phyloP scores from a whole-genome alignment of 2,113 vertebrate genomes.

The Chrysemys picta region DNA sequence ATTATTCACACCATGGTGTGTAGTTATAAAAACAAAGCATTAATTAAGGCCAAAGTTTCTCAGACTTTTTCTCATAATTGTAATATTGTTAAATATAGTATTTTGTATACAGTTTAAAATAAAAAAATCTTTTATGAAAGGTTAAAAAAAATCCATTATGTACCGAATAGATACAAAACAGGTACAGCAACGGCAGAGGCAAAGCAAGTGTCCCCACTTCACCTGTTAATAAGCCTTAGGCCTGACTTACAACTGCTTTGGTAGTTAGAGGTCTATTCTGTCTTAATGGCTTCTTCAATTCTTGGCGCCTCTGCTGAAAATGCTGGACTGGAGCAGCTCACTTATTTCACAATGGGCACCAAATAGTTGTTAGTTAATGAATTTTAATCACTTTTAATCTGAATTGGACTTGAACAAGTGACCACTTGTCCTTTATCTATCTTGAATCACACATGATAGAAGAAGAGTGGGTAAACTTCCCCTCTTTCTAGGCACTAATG shows the following conservation, averaged over 20 bases:
- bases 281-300: not conserved
- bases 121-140: not conserved
- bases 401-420: not conserved
- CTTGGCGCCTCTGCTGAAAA: not conserved
- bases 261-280: not conserved
- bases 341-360: not conserved
- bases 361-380: not conserved
- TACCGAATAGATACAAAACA: not conserved
- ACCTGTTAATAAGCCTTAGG: not conserved
- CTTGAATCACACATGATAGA: not conserved
- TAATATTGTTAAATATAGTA: not conserved
- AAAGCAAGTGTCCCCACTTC: not conserved
- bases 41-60: not conserved
- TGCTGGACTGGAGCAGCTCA: not conserved
- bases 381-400: not conserved
- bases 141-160: not conserved
- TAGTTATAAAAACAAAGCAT: not conserved
- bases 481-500: not conserved
- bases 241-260: not conserved
- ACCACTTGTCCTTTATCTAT: not conserved
- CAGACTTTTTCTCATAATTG: constrained; percentile 13
- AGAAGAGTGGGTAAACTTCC: not conserved
- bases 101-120: not conserved
- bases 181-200: not conserved
- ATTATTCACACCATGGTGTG: not conserved